Percentiles rank a stretch among this genome's conserved stretches.
phyloP scores from a whole-genome alignment of 2,888 invertebrate genomes.

The Scrobipalpa atriplicella region DNA sequence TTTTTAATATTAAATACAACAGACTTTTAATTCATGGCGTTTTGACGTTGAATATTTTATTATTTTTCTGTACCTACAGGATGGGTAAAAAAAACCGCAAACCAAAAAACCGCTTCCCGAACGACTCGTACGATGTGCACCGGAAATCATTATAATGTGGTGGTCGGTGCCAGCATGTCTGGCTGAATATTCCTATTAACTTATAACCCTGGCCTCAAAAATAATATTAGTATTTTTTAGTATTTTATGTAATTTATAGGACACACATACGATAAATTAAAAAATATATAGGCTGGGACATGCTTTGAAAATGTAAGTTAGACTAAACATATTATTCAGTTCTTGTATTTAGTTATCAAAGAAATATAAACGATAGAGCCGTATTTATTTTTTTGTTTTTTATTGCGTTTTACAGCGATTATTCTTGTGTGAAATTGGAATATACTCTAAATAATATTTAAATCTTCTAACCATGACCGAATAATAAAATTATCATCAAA shows the following conservation, averaged over 20 bases:
- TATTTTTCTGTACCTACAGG: no score
- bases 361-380: no score
- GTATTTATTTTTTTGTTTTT: no score
- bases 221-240: neutral
- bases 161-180: slow-evolving; percentile 11
- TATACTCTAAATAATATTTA: neutral
- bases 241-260: neutral
- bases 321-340: no score
- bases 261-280: neutral
- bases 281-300: neutral
- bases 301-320: no score
- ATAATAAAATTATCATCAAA: slow-evolving; percentile 11
- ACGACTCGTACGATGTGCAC: neutral
- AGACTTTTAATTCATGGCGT: no score
- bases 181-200: neutral
- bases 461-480: neutral
- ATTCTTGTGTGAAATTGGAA: neutral
- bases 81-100: slow-evolving; percentile 9
- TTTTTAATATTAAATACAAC: no score
- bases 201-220: neutral
- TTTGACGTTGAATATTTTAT: no score
- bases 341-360: no score
- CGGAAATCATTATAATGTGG: slow-evolving; percentile 12
- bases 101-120: slow-evolving; percentile 11
- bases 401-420: no score